Evolutionary conservation across 2,113 vertebrate species (phyloP).

Genomic region (Ascaphus truei): DNA sequence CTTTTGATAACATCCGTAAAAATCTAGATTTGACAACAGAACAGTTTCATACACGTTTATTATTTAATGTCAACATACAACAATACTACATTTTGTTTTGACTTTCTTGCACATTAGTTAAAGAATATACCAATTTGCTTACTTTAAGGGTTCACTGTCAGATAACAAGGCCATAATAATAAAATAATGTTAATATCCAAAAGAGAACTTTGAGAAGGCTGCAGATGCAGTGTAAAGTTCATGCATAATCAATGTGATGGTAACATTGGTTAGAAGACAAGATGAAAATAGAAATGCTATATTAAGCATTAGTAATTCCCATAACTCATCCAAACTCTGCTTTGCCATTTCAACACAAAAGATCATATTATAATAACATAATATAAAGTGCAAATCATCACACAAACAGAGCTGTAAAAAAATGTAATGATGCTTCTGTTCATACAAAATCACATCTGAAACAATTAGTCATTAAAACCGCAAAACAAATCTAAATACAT

Average conservation of each 20-base stretch:
- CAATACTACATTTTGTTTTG: too few relatives aligned
- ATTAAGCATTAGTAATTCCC: slow-evolving; percentile 26
- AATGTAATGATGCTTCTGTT: background rate
- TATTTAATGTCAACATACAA: too few relatives aligned
- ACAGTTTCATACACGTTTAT: too few relatives aligned
- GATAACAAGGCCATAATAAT: slow-evolving; percentile 11
- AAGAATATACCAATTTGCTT: too few relatives aligned
- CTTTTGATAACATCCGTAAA: too few relatives aligned
- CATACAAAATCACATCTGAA: too few relatives aligned
- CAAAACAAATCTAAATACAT: too few relatives aligned
- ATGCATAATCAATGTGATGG: slow-evolving; percentile 37
- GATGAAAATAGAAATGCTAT: slow-evolving; percentile 30
- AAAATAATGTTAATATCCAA: slow-evolving; percentile 18
- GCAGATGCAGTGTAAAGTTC: background rate
- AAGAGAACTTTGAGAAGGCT: background rate
- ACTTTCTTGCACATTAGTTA: too few relatives aligned
- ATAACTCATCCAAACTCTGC: slow-evolving; percentile 19
- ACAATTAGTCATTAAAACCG: too few relatives aligned
- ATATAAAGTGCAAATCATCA: background rate
- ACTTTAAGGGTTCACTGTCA: too few relatives aligned
- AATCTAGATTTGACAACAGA: too few relatives aligned
- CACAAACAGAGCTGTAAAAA: background rate
- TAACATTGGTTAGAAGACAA: slow-evolving; percentile 24
- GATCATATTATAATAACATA: background rate
- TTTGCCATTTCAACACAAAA: slow-evolving; percentile 20